These are phyloP conservation scores for Parotocinclus haroldoi DNA, from an alignment of 2,797 vertebrate species.

Conservation along the genomic window DNA sequence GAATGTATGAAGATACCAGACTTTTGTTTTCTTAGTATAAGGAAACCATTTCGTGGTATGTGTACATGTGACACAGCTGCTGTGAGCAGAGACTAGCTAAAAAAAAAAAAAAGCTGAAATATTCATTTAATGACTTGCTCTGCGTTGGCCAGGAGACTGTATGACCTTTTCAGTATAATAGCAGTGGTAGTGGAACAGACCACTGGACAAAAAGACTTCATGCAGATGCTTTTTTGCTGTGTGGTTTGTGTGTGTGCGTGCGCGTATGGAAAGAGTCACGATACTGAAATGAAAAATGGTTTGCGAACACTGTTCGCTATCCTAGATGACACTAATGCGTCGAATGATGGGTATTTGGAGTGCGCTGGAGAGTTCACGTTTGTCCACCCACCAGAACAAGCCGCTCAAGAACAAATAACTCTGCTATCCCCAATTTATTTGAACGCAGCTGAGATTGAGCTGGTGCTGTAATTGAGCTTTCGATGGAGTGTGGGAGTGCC, in stretches of 20 bases:
- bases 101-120: not conserved
- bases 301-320: not conserved
- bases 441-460: constrained; percentile 24
- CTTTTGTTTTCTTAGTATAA: not conserved
- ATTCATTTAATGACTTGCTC: not conserved
- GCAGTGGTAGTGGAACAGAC: not conserved
- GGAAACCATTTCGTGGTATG: not conserved
- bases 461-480: constrained; percentile 21
- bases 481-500: constrained; percentile 10
- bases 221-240: not conserved
- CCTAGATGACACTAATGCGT: not conserved
- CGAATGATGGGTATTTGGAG: not conserved
- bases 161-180: constrained; percentile 29
- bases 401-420: too few relatives aligned
- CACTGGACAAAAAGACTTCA: constrained; percentile 1
- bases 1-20: too few relatives aligned
- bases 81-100: not conserved
- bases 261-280: not conserved
- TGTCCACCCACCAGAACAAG: not conserved
- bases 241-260: too few relatives aligned
- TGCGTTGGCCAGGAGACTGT: not conserved
- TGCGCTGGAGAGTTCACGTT: not conserved
- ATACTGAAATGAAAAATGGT: not conserved
- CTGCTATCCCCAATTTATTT: constrained; percentile 27
- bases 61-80: not conserved